Base-by-base conservation (phyloP, 2,113 vertebrate genomes). In the Caretta caretta region DNA sequence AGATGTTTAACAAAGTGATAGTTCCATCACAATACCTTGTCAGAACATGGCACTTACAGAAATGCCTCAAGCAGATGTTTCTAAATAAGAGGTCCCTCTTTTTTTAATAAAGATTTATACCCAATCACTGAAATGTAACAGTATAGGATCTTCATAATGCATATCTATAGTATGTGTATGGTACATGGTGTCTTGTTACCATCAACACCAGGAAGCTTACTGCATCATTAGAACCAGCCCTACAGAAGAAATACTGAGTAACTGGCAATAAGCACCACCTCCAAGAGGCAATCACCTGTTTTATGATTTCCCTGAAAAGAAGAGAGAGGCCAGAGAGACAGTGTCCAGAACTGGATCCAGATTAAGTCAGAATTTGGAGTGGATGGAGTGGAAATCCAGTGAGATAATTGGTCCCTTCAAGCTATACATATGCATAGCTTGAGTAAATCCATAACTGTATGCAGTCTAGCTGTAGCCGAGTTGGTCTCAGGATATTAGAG, bases 371-470 rank as follows among this genome's bases (percentile, higher is more conserved):
- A 88, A 13, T 65, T 53, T 8, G 35, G 72, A 84, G 12, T 87
- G 22, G 82, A 51, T 51, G 89, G 31, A 57, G 69, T 96, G 89
- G 76, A 90, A 90, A 89, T 87, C 50, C 93, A 38, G 48, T 51
- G 72, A 62, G n/a, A 29, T 35, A 88, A 50, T 24, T 79, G 80
- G 88, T 72, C 92, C 83, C 75, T 80, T 93, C 89, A 82, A n/a
- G 51, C 57, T 13, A 54, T 48, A 83, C 38, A 42, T 2, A 0
- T 38, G 42, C 42, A 90, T 84, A 42, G 94, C 11, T 11, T 80
- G n/a, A 38, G 10, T 80, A 86, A 38, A 79, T 14, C 49, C 84
- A 62, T 82, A 56, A 88, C 10, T 92, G 84, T 49, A 82, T 86
- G 49, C 87, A 94, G 57, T 62, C 13, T 14, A 1, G 29, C 16